These are phyloP conservation scores for Crenichthys baileyi DNA, from an alignment of 2,797 vertebrate genomes.

Conservation along the genomic window DNA sequence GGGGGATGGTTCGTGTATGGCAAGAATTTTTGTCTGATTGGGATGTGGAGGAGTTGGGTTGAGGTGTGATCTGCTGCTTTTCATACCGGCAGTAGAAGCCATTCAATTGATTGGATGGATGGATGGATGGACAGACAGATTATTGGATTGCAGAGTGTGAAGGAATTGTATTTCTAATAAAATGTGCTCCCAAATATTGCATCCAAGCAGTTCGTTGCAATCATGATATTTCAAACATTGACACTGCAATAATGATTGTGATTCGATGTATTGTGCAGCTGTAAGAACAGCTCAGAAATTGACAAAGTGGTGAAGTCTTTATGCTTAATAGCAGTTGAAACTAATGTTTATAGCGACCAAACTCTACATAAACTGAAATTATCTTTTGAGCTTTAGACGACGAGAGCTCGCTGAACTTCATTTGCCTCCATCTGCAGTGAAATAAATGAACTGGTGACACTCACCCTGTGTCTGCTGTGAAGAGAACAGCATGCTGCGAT, in stretches of 20 bases:
- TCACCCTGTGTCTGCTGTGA: slow-evolving; percentile 62
- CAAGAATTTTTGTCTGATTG: no score
- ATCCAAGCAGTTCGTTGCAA: not conserved
- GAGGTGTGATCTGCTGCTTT: no score
- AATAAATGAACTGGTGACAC: slow-evolving; percentile 74
- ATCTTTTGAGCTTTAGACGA: slow-evolving; percentile 39
- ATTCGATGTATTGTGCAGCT: not conserved
- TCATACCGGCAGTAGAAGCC: no score
- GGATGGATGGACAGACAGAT: no score
- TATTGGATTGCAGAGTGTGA: no score
- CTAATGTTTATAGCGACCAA: not conserved
- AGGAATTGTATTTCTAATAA: not conserved
- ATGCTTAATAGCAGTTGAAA: slow-evolving; percentile 8
- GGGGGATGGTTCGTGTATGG: no score
- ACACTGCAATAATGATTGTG: not conserved
- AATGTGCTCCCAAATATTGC: not conserved
- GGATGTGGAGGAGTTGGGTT: no score
- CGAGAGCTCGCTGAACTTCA: slow-evolving; percentile 48
- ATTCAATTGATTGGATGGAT: no score
- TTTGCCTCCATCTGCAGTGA: slow-evolving; percentile 63
- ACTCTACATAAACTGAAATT: slow-evolving; percentile 33
- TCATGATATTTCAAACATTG: no score
- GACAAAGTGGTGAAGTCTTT: no score
- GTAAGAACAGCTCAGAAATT: no score
- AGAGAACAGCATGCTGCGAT: slow-evolving; percentile 69